Evolutionary conservation across 2,797 vertebrate genomes (phyloP).

Genomic region (Oreochromis grahami): DNA sequence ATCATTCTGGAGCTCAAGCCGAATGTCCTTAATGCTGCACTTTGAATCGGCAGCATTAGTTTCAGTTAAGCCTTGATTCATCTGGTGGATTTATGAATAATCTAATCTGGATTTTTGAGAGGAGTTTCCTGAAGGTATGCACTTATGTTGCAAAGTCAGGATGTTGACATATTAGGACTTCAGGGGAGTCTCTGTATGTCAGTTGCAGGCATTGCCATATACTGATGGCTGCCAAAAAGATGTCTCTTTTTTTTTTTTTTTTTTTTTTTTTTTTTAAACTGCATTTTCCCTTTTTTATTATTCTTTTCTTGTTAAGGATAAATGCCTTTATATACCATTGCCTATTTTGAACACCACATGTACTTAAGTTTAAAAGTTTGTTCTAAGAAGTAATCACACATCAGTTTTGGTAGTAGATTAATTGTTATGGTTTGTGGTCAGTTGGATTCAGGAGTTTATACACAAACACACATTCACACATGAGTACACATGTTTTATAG

Average conservation of each 20-base stretch:
- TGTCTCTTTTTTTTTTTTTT: not conserved
- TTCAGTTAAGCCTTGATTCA: constrained; percentile 42
- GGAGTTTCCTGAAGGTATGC: constrained; percentile 23
- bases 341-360: constrained; percentile 59
- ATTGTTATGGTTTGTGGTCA: constrained; percentile 11
- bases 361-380: constrained; percentile 65
- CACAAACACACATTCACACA: not conserved
- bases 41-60: constrained; percentile 25
- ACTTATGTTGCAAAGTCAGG: constrained; percentile 35
- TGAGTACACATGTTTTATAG: not conserved
- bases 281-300: constrained; percentile 25
- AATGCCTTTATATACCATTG: constrained; percentile 56
- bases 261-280: constrained; percentile 6
- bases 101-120: constrained; percentile 6
- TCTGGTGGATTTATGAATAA: not conserved
- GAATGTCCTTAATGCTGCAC: constrained; percentile 55
- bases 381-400: constrained; percentile 44
- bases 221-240: constrained; percentile 26
- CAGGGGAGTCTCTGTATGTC: constrained; percentile 36
- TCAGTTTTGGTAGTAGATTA: constrained; percentile 14
- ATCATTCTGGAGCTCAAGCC: constrained; percentile 63
- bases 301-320: constrained; percentile 12
- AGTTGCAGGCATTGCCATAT: constrained; percentile 20
- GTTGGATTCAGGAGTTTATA: constrained; percentile 2
- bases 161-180: constrained; percentile 21